Evolutionary conservation across 2,797 vertebrate genomes (phyloP).

Genomic region (Eleutherodactylus coqui): DNA sequence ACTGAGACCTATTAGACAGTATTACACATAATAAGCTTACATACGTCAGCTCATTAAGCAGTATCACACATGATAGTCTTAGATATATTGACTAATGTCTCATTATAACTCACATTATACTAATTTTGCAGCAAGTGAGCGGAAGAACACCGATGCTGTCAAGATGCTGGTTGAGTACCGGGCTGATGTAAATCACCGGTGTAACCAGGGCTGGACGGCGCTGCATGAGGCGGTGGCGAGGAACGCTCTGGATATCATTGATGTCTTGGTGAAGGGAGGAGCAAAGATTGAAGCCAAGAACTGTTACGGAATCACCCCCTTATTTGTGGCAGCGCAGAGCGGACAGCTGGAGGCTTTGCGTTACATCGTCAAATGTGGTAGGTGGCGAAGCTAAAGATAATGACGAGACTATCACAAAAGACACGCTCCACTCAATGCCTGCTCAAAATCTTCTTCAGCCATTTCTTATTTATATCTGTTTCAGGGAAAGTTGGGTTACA

Average conservation of each 20-base stretch:
- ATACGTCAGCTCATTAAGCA: neutral
- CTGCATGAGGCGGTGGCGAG: slow-evolving; percentile 89
- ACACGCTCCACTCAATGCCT: no score
- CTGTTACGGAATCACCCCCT: slow-evolving; percentile 86
- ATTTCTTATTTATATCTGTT: no score
- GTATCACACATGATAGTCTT: neutral
- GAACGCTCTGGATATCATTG: slow-evolving; percentile 85
- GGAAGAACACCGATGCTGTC: slow-evolving; percentile 81
- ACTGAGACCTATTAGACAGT: neutral
- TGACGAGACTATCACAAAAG: no score
- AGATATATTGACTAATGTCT: neutral
- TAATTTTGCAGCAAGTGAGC: slow-evolving; percentile 83
- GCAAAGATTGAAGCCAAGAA: slow-evolving; percentile 86
- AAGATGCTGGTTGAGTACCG: slow-evolving; percentile 82
- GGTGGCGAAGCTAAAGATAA: slow-evolving; percentile 28
- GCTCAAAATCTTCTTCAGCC: no score
- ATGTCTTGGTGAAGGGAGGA: slow-evolving; percentile 83
- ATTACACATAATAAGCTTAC: neutral
- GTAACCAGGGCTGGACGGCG: slow-evolving; percentile 89
- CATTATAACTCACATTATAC: neutral
- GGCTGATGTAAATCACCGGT: slow-evolving; percentile 90
- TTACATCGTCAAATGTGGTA: slow-evolving; percentile 87
- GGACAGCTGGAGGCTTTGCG: slow-evolving; percentile 82
- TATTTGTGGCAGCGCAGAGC: slow-evolving; percentile 89
- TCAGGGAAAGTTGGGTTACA: no score